Conservation (phyloP, 2,888 invertebrate species). For the Parnassius smintheus region DNA sequence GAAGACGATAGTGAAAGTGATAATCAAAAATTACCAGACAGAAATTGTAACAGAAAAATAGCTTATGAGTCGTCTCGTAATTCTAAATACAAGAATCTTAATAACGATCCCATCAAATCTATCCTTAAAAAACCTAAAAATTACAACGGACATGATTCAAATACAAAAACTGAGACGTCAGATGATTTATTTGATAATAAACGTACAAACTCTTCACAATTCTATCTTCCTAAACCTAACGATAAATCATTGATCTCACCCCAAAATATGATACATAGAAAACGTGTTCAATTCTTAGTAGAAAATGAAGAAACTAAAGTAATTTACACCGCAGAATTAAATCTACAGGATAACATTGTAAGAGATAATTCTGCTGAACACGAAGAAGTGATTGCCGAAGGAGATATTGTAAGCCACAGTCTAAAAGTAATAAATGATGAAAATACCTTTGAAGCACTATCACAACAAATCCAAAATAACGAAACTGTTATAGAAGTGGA, state of each 20-base stretch:
- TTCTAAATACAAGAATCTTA: slow-evolving; percentile 58
- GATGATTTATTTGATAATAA: slow-evolving; percentile 59
- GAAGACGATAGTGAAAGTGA: slow-evolving; percentile 78
- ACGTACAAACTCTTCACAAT: slow-evolving; percentile 74
- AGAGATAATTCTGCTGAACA: slow-evolving; percentile 45
- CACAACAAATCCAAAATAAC: slow-evolving; percentile 31
- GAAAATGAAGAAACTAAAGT: slow-evolving; percentile 82
- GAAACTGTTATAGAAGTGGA: slow-evolving; percentile 40
- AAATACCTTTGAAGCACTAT: slow-evolving; percentile 1
- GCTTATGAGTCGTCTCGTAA: slow-evolving; percentile 47
- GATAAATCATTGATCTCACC: slow-evolving; percentile 54
- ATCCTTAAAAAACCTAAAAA: slow-evolving; percentile 81
- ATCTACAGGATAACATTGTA: slow-evolving; percentile 59
- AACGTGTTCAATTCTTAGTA: slow-evolving; percentile 87
- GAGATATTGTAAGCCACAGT: slow-evolving; percentile 67
- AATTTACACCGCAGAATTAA: slow-evolving; percentile 74
- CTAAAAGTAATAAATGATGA: slow-evolving; percentile 35
- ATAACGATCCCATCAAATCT: slow-evolving; percentile 78
- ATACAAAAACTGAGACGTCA: slow-evolving; percentile 50
- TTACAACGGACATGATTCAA: slow-evolving; percentile 52
- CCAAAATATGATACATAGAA: slow-evolving; percentile 76
- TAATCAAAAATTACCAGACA: slow-evolving; percentile 65
- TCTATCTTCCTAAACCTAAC: slow-evolving; percentile 83
- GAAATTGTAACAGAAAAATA: slow-evolving; percentile 51
- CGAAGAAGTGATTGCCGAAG: slow-evolving; percentile 50